These are phyloP conservation scores for Pionites leucogaster DNA, from an alignment of 2,113 vertebrate species.

Conservation along the genomic window DNA sequence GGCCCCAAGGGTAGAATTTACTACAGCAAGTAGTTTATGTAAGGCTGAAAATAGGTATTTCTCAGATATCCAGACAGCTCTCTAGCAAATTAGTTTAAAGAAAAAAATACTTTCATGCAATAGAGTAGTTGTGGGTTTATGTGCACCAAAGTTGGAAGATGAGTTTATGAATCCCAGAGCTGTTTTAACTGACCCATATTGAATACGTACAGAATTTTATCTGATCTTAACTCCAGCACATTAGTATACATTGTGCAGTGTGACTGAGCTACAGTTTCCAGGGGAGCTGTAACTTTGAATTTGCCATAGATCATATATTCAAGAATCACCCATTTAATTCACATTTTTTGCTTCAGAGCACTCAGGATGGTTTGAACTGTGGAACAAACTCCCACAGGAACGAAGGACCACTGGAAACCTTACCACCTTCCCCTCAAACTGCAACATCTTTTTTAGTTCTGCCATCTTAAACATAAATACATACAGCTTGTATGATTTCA, in stretches of 20 bases:
- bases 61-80: not conserved
- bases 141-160: conserved; percentile 34
- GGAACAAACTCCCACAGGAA: conserved; percentile 50
- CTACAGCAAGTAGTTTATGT: not conserved
- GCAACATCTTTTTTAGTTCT: conserved; percentile 20
- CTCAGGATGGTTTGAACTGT: conserved; percentile 42
- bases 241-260: conserved; percentile 43
- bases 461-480: not conserved
- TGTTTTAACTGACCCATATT: conserved; percentile 34
- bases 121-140: conserved; percentile 43
- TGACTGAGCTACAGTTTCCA: conserved; percentile 22
- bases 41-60: not conserved
- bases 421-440: not conserved
- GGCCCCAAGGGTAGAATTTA: not conserved
- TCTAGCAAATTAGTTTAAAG: not conserved
- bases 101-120: not conserved
- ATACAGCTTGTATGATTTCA: not conserved
- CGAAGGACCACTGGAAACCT: not conserved
- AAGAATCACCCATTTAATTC: conserved; percentile 56
- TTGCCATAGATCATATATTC: conserved; percentile 52
- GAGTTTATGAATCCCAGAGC: conserved; percentile 61
- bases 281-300: conserved; percentile 48
- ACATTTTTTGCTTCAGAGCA: conserved; percentile 41
- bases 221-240: conserved; percentile 19
- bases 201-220: conserved; percentile 37